A percentile compares a stretch with the other conserved stretches of the same genome.
Conservation (phyloP, 1,140 invertebrate species). For the Papilio polyxenes region DNA sequence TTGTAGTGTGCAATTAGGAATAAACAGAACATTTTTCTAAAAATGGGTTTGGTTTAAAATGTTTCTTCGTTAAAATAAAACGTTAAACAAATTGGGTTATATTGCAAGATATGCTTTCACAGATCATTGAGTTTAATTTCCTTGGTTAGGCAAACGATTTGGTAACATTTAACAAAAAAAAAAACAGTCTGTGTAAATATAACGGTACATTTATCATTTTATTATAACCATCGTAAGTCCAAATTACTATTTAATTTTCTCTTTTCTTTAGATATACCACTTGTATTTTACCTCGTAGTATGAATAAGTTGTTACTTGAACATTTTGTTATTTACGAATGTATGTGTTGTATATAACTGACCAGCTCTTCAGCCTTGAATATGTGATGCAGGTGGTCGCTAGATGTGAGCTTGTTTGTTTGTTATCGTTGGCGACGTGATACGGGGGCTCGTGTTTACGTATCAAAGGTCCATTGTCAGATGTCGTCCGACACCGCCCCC, state of each 20-base stretch:
- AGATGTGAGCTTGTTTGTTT: not conserved
- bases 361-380: slow-evolving; percentile 11
- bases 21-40: not conserved
- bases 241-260: too few relatives aligned
- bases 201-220: not conserved
- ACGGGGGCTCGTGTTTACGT: slow-evolving; percentile 20
- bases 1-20: too few relatives aligned
- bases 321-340: too few relatives aligned
- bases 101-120: not conserved
- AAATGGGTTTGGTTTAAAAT: not conserved
- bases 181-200: not conserved
- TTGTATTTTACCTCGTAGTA: too few relatives aligned
- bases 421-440: not conserved
- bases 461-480: not conserved
- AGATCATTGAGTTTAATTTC: not conserved
- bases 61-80: not conserved
- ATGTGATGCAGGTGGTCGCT: not conserved
- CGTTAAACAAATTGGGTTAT: not conserved
- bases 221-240: not conserved
- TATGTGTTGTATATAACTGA: slow-evolving; percentile 1
- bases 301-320: too few relatives aligned
- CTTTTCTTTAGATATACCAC: too few relatives aligned
- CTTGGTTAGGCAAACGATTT: not conserved
- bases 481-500: slow-evolving; percentile 21
- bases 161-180: not conserved